Conservation (phyloP, 2,113 vertebrate species). For the Etia nguti region DNA sequence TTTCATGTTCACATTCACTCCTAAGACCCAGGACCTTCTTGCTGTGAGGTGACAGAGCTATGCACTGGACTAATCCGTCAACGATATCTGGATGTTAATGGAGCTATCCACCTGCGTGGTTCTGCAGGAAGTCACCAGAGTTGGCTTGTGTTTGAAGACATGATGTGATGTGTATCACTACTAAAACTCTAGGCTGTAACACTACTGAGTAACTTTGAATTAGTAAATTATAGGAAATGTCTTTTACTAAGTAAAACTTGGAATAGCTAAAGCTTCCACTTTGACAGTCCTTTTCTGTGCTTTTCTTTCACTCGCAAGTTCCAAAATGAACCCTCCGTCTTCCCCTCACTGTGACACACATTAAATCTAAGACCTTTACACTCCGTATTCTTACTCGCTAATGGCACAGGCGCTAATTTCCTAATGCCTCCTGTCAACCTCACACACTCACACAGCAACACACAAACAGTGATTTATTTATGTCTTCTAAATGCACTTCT, state of each 20-base stretch:
- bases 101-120: background rate
- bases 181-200: background rate
- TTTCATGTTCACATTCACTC: background rate
- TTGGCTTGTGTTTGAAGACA: background rate
- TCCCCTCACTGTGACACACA: background rate
- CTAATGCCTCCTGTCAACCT: slow-evolving; percentile 9
- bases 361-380: background rate
- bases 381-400: background rate
- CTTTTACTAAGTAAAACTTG: background rate
- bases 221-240: background rate
- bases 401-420: slow-evolving; percentile 27
- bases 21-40: background rate
- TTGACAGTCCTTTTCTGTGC: background rate
- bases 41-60: background rate
- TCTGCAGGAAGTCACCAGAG: background rate
- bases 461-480: slow-evolving; percentile 20
- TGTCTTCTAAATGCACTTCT: slow-evolving; percentile 3
- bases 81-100: background rate
- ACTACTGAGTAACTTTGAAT: background rate
- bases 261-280: background rate
- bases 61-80: background rate
- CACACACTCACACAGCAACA: background rate
- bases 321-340: background rate
- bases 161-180: background rate
- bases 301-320: background rate